A percentile compares a stretch with the other conserved stretches of the same genome.
These are phyloP conservation scores for Pygmarrhopalites habei DNA, from an alignment of 1,140 invertebrate genomes.

Conservation along the genomic window DNA sequence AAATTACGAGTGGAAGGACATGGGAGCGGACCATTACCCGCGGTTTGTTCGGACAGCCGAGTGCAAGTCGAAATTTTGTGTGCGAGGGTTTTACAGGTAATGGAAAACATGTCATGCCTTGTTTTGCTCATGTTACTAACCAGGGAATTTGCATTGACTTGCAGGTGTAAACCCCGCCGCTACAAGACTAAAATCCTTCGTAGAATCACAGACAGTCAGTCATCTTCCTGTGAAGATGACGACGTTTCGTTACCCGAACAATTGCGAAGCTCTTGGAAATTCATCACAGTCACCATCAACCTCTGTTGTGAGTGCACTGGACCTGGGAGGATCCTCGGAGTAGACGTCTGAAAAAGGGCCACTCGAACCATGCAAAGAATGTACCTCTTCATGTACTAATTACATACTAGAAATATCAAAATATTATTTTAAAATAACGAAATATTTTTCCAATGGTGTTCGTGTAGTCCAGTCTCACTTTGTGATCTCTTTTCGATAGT, in stretches of 20 bases:
- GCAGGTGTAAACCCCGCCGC: conserved; percentile 34
- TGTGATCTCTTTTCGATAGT: too few species aligned
- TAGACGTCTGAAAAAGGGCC: background rate
- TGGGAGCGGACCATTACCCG: conserved; percentile 36
- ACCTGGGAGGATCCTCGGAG: background rate
- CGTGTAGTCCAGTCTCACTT: too few species aligned
- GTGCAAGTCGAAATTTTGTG: conserved; percentile 32
- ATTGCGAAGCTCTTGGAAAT: conserved; percentile 25
- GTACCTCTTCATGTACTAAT: too few species aligned
- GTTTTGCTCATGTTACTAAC: too few species aligned
- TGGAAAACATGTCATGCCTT: too few species aligned
- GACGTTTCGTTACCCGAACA: conserved; percentile 35
- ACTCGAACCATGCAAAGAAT: too few species aligned
- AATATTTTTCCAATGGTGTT: too few species aligned
- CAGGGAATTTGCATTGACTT: too few species aligned
- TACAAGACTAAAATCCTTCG: conserved; percentile 38
- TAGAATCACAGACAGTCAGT: conserved; percentile 15
- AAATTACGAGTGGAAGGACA: conserved; percentile 33
- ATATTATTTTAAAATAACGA: too few species aligned
- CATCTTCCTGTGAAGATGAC: conserved; percentile 35
- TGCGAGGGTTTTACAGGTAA: conserved; percentile 37
- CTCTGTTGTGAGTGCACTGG: conserved; percentile 25
- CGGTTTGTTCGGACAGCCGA: conserved; percentile 38
- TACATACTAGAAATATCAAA: too few species aligned
- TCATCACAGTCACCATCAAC: conserved; percentile 36